Percentiles rank a stretch among this genome's conserved stretches.
Conservation (phyloP, 2,888 invertebrate genomes). For the Lacanobia oleracea region DNA sequence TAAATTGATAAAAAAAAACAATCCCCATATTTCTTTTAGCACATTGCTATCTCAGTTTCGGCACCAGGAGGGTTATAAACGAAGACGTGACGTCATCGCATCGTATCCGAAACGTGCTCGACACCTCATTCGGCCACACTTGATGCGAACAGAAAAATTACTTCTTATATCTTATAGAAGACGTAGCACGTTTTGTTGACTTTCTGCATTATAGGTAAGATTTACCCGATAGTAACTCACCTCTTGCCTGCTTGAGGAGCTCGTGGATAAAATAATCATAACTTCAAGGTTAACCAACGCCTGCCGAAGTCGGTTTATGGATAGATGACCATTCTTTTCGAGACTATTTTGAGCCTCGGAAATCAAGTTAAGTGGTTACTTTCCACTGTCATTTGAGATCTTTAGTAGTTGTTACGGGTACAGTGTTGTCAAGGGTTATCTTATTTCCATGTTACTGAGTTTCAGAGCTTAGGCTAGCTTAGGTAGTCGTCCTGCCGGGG, state of each 20-base stretch:
- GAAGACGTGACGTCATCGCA: slow-evolving; percentile 63
- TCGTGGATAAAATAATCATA: background rate
- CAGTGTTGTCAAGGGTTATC: no score
- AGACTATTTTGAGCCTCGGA: no score
- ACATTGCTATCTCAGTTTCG: slow-evolving; percentile 48
- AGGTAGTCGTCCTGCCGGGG: no score
- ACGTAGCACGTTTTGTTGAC: slow-evolving; percentile 42
- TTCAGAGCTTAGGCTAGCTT: no score
- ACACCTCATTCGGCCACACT: slow-evolving; percentile 62
- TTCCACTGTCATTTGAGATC: no score
- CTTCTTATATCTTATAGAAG: slow-evolving; percentile 39
- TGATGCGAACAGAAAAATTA: slow-evolving; percentile 60
- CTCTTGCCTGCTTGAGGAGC: background rate
- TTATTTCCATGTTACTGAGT: no score
- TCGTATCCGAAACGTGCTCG: slow-evolving; percentile 62
- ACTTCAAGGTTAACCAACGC: no score
- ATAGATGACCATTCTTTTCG: no score
- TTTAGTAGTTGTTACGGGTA: no score
- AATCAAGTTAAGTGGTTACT: no score
- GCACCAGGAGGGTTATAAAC: slow-evolving; percentile 61
- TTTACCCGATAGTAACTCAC: slow-evolving; percentile 8
- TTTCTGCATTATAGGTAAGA: slow-evolving; percentile 39
- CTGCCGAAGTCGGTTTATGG: no score
- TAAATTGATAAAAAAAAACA: slow-evolving; percentile 49
- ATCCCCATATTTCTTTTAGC: slow-evolving; percentile 40